Percentiles rank a stretch among this genome's conserved stretches.
These are phyloP conservation scores for Myanophis thanlyinensis DNA, from an alignment of 2,113 vertebrate genomes.

Conservation along the genomic window DNA sequence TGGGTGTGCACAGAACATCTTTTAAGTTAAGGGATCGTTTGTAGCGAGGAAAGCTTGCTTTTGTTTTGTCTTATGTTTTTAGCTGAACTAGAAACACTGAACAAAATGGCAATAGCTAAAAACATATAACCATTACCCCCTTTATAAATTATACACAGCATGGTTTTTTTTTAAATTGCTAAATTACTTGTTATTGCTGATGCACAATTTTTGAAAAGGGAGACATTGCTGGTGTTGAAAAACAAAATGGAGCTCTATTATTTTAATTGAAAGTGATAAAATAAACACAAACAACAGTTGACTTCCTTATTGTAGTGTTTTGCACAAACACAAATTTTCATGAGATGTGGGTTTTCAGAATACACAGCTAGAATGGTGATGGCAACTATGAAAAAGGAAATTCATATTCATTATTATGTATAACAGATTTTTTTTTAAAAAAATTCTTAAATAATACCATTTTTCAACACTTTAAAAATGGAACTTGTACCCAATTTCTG, in stretches of 20 bases:
- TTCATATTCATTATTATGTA: constrained; percentile 50
- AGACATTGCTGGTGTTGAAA: constrained; percentile 40
- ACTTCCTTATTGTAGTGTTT: constrained; percentile 55
- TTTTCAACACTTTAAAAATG: constrained; percentile 38
- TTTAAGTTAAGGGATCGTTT: constrained; percentile 63
- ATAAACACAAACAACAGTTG: constrained; percentile 50
- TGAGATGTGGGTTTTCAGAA: neutral
- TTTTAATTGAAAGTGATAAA: constrained; percentile 29
- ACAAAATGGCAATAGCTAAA: constrained; percentile 61
- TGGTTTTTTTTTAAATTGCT: constrained; percentile 9
- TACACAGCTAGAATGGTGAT: neutral
- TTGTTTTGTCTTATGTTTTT: constrained; percentile 24
- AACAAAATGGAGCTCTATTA: neutral
- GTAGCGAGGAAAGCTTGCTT: neutral
- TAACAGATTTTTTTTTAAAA: constrained; percentile 30
- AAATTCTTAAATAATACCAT: constrained; percentile 11
- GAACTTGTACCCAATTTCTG: neutral
- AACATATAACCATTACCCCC: constrained; percentile 40
- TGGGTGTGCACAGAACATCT: constrained; percentile 54
- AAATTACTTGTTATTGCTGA: constrained; percentile 40
- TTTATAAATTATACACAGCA: constrained; percentile 40
- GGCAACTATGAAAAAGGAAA: neutral
- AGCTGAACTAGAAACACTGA: constrained; percentile 58
- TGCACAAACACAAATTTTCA: constrained; percentile 27
- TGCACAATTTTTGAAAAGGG: constrained; percentile 12